Percentiles rank a stretch among this genome's conserved stretches.
These are phyloP conservation scores for Heterodera carotae DNA, from an alignment of 1,140 invertebrate genomes.

Conservation along the genomic window DNA sequence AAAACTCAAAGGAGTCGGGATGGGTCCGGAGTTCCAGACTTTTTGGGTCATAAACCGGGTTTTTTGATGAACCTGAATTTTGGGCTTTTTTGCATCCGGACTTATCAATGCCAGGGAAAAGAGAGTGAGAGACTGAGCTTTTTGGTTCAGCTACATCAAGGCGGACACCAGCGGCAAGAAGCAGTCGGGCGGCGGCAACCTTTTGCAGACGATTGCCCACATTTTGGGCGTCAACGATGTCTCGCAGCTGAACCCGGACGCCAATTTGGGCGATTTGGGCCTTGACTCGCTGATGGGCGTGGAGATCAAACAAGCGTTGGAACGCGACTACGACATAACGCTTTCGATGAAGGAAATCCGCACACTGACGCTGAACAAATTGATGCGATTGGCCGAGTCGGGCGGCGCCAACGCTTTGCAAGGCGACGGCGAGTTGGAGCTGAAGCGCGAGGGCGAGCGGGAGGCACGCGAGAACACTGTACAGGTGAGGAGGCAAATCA, in stretches of 20 bases:
- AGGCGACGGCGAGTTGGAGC: constrained; percentile 57
- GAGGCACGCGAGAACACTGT: constrained; percentile 51
- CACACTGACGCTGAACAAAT: constrained; percentile 69
- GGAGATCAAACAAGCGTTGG: constrained; percentile 92
- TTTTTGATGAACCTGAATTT: no score
- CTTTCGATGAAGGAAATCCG: constrained; percentile 87
- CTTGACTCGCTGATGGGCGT: constrained; percentile 97
- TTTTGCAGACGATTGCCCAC: constrained; percentile 73
- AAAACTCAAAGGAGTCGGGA: constrained; percentile 66
- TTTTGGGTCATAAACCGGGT: neutral
- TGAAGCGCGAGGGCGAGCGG: constrained; percentile 59
- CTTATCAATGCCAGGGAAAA: no score
- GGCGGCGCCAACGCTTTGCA: constrained; percentile 54
- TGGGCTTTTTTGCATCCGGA: no score
- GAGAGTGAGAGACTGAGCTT: neutral
- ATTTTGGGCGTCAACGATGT: constrained; percentile 77
- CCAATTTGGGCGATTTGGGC: constrained; percentile 84
- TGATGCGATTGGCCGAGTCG: constrained; percentile 73
- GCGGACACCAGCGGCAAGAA: constrained; percentile 69
- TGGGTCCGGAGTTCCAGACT: no score
- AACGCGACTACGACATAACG: constrained; percentile 84
- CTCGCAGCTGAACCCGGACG: constrained; percentile 74
- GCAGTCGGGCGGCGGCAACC: constrained; percentile 78
- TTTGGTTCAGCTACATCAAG: constrained; percentile 68
- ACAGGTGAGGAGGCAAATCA: constrained; percentile 15